These are phyloP conservation scores for Dinomys branickii DNA, from an alignment of 2,113 vertebrate species.

Conservation along the genomic window DNA sequence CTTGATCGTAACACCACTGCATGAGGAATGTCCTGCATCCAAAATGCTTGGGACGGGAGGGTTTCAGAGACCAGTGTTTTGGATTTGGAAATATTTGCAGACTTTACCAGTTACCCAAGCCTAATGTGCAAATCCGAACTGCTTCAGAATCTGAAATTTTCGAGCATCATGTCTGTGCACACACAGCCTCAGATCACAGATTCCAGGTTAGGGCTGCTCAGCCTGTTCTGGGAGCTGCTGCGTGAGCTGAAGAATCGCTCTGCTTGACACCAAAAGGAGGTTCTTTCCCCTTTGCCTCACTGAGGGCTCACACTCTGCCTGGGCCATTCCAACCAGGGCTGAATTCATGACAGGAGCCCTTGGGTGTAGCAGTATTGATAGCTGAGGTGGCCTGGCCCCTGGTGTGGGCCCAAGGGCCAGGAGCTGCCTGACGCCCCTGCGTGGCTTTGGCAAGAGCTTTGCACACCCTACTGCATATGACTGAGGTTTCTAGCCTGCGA, in stretches of 20 bases:
- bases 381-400: background rate
- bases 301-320: background rate
- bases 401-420: background rate
- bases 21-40: background rate
- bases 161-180: background rate
- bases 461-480: background rate
- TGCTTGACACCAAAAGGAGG: background rate
- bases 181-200: background rate
- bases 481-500: background rate
- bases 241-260: background rate
- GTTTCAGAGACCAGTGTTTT: background rate
- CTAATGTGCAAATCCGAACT: background rate
- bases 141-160: background rate
- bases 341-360: background rate
- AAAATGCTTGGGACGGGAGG: background rate
- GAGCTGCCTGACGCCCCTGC: background rate
- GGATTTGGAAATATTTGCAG: background rate
- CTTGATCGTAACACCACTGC: background rate
- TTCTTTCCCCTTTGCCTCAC: background rate
- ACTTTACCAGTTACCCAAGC: background rate
- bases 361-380: background rate
- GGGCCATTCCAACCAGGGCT: background rate
- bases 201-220: background rate
- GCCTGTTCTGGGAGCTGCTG: background rate
- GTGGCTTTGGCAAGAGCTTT: background rate